Conservation (phyloP, 1,140 invertebrate genomes). For the Scaptodrosophila lebanonensis region DNA sequence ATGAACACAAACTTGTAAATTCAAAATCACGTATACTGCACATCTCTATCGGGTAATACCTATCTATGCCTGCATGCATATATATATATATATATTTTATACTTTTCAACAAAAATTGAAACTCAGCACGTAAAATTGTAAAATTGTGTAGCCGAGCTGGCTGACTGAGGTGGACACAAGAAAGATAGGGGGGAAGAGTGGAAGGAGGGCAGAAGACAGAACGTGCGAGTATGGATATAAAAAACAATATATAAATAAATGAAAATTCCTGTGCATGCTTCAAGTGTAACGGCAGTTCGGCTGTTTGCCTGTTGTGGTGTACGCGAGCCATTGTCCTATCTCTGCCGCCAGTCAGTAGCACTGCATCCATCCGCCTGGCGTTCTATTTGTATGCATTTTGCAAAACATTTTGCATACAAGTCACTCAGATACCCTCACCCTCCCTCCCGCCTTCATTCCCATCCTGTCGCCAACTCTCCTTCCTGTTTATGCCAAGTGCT, state of each 20-base stretch:
- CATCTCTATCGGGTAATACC: too few species aligned
- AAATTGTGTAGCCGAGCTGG: slow-evolving; percentile 47
- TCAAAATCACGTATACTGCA: too few species aligned
- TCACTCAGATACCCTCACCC: slow-evolving; percentile 43
- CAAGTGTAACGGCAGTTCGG: slow-evolving; percentile 39
- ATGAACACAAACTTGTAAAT: too few species aligned
- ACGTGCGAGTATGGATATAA: too few species aligned
- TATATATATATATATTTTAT: slow-evolving; percentile 36
- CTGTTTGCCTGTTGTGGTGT: slow-evolving; percentile 39
- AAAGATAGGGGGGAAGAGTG: too few species aligned
- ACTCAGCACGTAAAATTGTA: slow-evolving; percentile 56
- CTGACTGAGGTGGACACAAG: too few species aligned
- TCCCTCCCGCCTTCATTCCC: too few species aligned
- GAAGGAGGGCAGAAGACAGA: too few species aligned
- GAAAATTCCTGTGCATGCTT: slow-evolving; percentile 74
- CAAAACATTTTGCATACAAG: slow-evolving; percentile 72
- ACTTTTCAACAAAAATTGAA: slow-evolving; percentile 73
- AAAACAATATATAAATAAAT: slow-evolving; percentile 75
- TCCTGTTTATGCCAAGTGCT: too few species aligned
- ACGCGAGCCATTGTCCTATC: slow-evolving; percentile 64
- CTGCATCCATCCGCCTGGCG: slow-evolving; percentile 50
- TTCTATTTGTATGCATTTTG: slow-evolving; percentile 38
- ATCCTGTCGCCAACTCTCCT: too few species aligned
- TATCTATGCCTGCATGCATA: slow-evolving; percentile 17
- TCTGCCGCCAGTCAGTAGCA: slow-evolving; percentile 23